Conservation (phyloP, 2,888 invertebrate genomes). For the Cremastinae sp. region DNA sequence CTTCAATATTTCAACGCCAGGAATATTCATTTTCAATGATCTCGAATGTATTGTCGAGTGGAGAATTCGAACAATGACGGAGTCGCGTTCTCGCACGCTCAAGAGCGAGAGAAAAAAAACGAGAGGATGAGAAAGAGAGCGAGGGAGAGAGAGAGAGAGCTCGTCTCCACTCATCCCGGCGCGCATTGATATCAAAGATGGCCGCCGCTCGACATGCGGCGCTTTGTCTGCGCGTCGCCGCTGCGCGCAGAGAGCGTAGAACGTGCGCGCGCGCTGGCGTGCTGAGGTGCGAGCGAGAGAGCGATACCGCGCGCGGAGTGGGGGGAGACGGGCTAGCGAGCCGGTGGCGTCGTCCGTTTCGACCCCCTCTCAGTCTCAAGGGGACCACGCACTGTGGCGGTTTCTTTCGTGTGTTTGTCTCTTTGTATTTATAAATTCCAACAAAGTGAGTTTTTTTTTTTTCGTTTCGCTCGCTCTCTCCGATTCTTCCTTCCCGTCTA, state of each 20-base stretch:
- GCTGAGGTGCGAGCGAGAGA: constrained; percentile 34
- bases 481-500: constrained; percentile 4
- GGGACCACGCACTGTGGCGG: constrained; percentile 62
- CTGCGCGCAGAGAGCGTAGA: constrained; percentile 56
- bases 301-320: constrained; percentile 51
- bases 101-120: constrained; percentile 12
- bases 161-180: constrained; percentile 48
- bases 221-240: constrained; percentile 62
- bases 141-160: constrained; percentile 7
- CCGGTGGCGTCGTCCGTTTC: constrained; percentile 64
- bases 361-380: constrained; percentile 54
- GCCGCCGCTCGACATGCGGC: constrained; percentile 62
- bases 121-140: constrained; percentile 18
- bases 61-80: constrained; percentile 33
- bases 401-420: constrained; percentile 52
- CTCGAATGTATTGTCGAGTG: background rate
- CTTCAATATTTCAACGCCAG: too few species aligned
- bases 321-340: constrained; percentile 60
- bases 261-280: constrained; percentile 59
- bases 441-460: constrained; percentile 25
- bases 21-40: background rate
- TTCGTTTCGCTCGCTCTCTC: background rate
- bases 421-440: constrained; percentile 23
- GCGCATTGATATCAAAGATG: constrained; percentile 65
- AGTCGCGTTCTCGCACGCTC: constrained; percentile 13